Evolutionary conservation across 2,113 vertebrate genomes (phyloP).

Genomic region (Sphaerodactylus townsendi): DNA sequence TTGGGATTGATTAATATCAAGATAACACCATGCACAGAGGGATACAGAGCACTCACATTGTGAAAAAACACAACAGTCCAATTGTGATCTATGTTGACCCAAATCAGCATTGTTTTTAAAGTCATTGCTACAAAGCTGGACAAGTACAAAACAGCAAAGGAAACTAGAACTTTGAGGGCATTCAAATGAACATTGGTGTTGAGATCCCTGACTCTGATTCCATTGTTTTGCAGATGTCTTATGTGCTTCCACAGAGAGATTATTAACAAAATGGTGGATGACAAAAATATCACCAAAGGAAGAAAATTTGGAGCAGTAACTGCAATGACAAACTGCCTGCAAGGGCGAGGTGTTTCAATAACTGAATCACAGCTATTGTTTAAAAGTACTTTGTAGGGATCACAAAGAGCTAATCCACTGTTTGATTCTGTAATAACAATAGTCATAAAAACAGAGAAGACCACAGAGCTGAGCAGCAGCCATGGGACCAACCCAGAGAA

Average conservation of each 20-base stretch:
- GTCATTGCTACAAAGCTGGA: not conserved
- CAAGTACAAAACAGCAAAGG: slow-evolving; percentile 38
- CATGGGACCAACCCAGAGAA: slow-evolving; percentile 24
- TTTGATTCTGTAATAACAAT: not conserved
- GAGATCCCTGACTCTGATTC: not conserved
- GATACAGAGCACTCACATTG: slow-evolving; percentile 33
- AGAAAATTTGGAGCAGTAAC: slow-evolving; percentile 17
- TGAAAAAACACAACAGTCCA: slow-evolving; percentile 27
- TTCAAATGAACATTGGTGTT: slow-evolving; percentile 37
- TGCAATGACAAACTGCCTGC: slow-evolving; percentile 29
- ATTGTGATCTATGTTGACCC: slow-evolving; percentile 2
- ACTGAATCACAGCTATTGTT: not conserved
- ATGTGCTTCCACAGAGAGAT: slow-evolving; percentile 42
- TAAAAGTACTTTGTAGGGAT: not conserved
- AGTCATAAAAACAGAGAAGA: slow-evolving; percentile 23
- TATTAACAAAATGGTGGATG: slow-evolving; percentile 34
- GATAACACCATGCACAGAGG: slow-evolving; percentile 23
- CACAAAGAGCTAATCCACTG: slow-evolving; percentile 11
- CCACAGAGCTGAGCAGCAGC: slow-evolving; percentile 20
- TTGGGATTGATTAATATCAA: slow-evolving; percentile 50
- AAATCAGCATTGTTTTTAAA: not conserved
- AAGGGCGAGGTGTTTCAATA: slow-evolving; percentile 8
- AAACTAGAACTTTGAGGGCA: slow-evolving; percentile 34
- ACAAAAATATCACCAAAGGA: slow-evolving; percentile 21
- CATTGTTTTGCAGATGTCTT: slow-evolving; percentile 29